Evolutionary conservation across 1,140 invertebrate genomes (phyloP), one percentile per base, ranked within the genome.

Genomic region (Anoplophora glabripennis): DNA sequence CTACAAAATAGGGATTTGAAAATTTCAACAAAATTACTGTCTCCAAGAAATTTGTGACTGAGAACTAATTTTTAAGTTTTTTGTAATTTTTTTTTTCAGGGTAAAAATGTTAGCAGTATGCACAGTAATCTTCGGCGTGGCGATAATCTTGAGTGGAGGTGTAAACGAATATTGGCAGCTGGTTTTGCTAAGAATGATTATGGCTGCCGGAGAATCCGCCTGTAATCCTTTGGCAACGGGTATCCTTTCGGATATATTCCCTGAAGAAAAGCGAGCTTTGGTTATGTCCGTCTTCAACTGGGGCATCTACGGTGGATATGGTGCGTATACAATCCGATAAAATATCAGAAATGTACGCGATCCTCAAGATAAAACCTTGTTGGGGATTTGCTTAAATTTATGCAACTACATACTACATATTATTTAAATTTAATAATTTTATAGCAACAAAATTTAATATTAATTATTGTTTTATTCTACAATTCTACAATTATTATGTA

Each of bases 291-390:
- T 96, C 52, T 96, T 96, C 78, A 96, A 96, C 76, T 96, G 92
- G 92, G 94, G 94, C 34, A 96, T 97, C 61, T 97, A 97, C 70
- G 90, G 93, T 15, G 94, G 93, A 9, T 96, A 95, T 64, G 93
- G 93, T 38, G 59, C 55, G 54, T 10, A 17, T 28, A 28, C 21
- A 28, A 28, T 3, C 21, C 5, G 21, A 5, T 28, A 28, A 28
- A 28, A 28, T n/a, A n/a, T n/a, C n/a, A n/a, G n/a, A n/a, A n/a
- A n/a, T n/a, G n/a, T n/a, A n/a, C n/a, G n/a, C n/a, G n/a, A n/a
- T n/a, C n/a, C n/a, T n/a, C n/a, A n/a, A n/a, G n/a, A n/a, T n/a
- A n/a, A n/a, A n/a, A n/a, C n/a, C n/a, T n/a, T n/a, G n/a, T n/a
- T n/a, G n/a, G n/a, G n/a, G n/a, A n/a, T n/a, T n/a, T 28, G 21